Percentiles rank a stretch among this genome's conserved stretches.
phyloP scores from a whole-genome alignment of 2,797 vertebrate genomes.

The Premnoplex brunnescens region DNA sequence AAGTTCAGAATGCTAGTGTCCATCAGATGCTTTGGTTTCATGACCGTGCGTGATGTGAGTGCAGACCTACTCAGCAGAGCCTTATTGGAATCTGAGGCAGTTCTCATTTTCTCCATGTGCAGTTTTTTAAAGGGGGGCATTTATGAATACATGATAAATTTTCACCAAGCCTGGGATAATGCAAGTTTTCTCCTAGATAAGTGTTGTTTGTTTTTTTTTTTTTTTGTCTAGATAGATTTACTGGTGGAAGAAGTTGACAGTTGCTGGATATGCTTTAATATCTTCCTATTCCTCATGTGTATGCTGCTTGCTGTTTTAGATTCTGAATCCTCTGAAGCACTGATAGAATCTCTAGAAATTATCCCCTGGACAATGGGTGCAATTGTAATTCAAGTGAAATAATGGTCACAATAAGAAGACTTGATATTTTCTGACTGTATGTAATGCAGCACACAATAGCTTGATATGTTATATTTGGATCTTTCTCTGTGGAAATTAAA shows the following conservation, averaged over 20 bases:
- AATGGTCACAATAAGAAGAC: not conserved
- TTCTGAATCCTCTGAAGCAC: not conserved
- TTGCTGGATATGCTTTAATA: not conserved
- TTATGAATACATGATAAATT: not conserved
- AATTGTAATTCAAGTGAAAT: constrained; percentile 41
- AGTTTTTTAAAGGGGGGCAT: not conserved
- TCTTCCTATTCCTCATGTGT: not conserved
- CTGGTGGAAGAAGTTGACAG: not conserved
- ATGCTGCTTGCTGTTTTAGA: not conserved
- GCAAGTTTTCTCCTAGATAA: not conserved
- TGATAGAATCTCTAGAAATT: constrained; percentile 13
- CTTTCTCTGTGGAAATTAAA: constrained; percentile 22
- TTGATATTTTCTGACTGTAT: not conserved
- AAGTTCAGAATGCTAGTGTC: not conserved
- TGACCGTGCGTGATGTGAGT: not conserved
- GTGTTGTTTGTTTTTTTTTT: not conserved
- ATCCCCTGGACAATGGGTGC: not conserved
- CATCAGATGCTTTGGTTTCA: not conserved
- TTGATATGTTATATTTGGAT: not conserved
- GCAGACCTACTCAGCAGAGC: not conserved
- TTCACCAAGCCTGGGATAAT: not conserved
- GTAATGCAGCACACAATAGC: not conserved
- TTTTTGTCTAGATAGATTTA: not conserved
- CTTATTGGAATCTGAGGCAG: not conserved
- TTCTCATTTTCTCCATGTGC: not conserved